Percentiles rank a stretch among this genome's conserved stretches.
phyloP scores from a whole-genome alignment of 1,140 invertebrate species.

The Papilio dardanus region DNA sequence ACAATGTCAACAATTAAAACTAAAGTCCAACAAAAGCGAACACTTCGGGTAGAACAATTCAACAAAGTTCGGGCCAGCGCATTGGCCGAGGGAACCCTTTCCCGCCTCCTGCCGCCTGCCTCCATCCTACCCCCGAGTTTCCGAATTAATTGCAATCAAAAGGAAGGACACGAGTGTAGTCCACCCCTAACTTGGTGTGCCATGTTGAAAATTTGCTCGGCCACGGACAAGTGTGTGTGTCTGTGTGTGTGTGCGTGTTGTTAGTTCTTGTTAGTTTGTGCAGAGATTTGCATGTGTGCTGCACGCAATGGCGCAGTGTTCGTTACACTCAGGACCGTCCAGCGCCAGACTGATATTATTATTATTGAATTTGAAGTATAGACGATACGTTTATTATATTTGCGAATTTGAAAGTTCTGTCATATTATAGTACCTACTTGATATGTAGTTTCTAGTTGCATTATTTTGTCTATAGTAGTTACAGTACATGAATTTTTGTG shows the following conservation, averaged over 20 bases:
- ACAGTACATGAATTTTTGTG: too few species aligned
- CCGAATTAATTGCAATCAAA: conserved; percentile 83
- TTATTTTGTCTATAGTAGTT: too few species aligned
- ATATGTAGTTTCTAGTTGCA: background rate
- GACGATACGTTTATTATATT: background rate
- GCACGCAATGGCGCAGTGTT: conserved; percentile 51
- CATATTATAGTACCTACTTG: too few species aligned
- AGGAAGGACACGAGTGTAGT: conserved; percentile 79
- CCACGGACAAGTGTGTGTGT: conserved; percentile 48
- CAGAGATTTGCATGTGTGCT: conserved; percentile 33
- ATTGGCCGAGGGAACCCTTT: conserved; percentile 68
- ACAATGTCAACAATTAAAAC: conserved; percentile 38
- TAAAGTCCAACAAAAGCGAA: conserved; percentile 58
- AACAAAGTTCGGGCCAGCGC: conserved; percentile 70
- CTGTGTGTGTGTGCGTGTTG: conserved; percentile 44
- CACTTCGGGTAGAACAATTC: conserved; percentile 59
- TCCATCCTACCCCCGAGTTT: conserved; percentile 55
- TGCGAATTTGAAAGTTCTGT: background rate
- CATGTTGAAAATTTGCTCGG: conserved; percentile 70
- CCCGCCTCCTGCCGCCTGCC: conserved; percentile 47
- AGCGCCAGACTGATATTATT: background rate
- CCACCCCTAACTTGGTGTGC: conserved; percentile 75
- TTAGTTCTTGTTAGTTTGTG: conserved; percentile 22
- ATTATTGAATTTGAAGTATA: background rate
- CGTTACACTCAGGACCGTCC: conserved; percentile 21